Conservation (phyloP, 2,888 invertebrate species). For the Crematogaster levior region DNA sequence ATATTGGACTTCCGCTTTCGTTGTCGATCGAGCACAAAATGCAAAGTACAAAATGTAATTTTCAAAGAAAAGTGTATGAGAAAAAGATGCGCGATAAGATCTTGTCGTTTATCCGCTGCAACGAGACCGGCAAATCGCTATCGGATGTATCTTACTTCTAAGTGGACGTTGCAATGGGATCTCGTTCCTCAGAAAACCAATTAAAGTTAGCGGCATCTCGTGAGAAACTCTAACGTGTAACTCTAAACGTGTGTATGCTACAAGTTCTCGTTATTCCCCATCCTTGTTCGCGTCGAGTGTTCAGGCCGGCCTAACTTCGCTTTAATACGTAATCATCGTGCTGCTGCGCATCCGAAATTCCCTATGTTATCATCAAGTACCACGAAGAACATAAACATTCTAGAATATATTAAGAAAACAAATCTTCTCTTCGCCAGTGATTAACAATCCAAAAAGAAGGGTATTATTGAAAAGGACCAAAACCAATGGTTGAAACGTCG, state of each 20-base stretch:
- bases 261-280: constrained; percentile 43
- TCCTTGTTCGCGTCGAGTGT: constrained; percentile 7
- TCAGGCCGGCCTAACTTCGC: neutral
- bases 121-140: constrained; percentile 25
- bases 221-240: constrained; percentile 43
- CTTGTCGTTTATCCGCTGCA: neutral
- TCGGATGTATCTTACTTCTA: neutral
- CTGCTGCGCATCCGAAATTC: constrained; percentile 16
- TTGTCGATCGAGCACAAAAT: neutral
- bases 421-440: too few species aligned
- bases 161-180: constrained; percentile 37
- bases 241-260: too few species aligned
- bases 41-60: neutral
- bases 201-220: constrained; percentile 52
- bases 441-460: too few species aligned
- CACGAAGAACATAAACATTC: neutral
- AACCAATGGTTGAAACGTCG: too few species aligned
- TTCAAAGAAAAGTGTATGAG: neutral
- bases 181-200: constrained; percentile 50
- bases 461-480: too few species aligned
- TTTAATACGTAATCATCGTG: constrained; percentile 24
- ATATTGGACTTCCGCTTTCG: neutral
- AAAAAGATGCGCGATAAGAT: neutral
- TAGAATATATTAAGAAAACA: too few species aligned
- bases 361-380: neutral